Evolutionary conservation across 2,113 vertebrate genomes (phyloP), one percentile per base, ranked within the genome.

Genomic region (Sterrhoptilus dennistouni): DNA sequence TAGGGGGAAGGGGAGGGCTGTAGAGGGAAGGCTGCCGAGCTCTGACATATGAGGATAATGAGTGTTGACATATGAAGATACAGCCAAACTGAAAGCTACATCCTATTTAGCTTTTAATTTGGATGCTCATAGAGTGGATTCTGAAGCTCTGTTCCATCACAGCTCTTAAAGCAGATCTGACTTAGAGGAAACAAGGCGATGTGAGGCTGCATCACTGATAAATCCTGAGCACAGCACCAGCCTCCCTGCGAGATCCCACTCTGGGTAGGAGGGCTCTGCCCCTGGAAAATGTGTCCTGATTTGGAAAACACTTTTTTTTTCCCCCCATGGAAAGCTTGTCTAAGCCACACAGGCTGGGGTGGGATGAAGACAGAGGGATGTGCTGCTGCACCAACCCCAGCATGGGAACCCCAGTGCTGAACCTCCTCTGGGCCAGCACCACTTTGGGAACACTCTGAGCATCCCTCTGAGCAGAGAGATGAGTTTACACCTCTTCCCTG

Each of bases 41-140:
- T 1, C 38, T 93, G 97, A 96, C 96, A 53, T 74, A 90, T 97
- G 98, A 98, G 90, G 94, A 80, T 98, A 98, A 98, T 94, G 35
- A 87, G 83, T 92, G 96, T 42, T 97, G 98, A 97, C 98, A 93
- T 95, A 97, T 90, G 97, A 97, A 98, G 98, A 98, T 66, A 18
- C 97, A 96, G 98, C 94, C 95, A 92, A 94, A 96, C 91, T 66
- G 96, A 98, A 98, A 98, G 98, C 98, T 98, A 98, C 97, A 98
- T 97, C 98, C 98, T 97, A 98, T 98, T 97, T 98, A 97, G 98
- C 97, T 98, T 98, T 98, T 98, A 98, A 98, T 98, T 98, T 98
- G 98, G 98, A 94, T 93, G 96, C 93, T 97, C 97, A 92, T 49
- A 95, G 98, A 97, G 94, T 97, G 96, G 95, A 95, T 97, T 97